Evolutionary conservation across 2,113 vertebrate genomes (phyloP), one percentile per base, ranked within the genome.

Genomic region (Tychaedon coryphoeus): DNA sequence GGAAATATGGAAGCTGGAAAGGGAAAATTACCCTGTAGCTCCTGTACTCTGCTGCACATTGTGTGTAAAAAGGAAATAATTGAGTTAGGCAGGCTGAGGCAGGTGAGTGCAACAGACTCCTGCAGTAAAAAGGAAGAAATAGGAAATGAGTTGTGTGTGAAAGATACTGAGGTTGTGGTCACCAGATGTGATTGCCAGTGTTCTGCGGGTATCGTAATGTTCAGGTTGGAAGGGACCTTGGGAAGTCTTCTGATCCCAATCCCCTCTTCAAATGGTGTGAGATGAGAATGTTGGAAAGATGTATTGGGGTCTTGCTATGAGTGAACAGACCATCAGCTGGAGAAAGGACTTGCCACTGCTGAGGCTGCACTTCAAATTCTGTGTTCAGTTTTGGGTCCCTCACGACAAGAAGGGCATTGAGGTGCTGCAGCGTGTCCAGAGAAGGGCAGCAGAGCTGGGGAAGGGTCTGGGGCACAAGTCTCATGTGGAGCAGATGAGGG

Each of bases 1-100:
- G 84, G 88, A 79, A 93, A 90, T 60, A 84, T 14, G 36, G 58
- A 90, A 66, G 24, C 84, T 93, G 45, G 70, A 94, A 92, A 61
- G 14, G 57, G 53, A 84, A 64, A 72, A 93, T 57, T 51, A 34
- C 78, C 47, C 7, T 53, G 57, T 81, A 50, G 54, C 48, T 34
- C 47, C 22, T 9, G 3, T 87, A 42, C 13, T 73, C 23, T 89
- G 29, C 53, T 61, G 57, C 1, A 2, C 3, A 3, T 57, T 36
- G 9, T 54, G 36, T 1, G 1, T 64, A 26, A 50, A 76, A 81
- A 64, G 56, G 53, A 84, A 69, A 33, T 36, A 10, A 24, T 20
- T 19, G 45, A 42, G 25, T 72, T 67, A 19, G 4, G 22, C 4
- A 8, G 66, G 9, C n/a, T 9, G 70, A 75, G 58, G 20, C 1